A percentile compares a stretch with the other conserved stretches of the same genome.
These are phyloP conservation scores for Eumerus sabulonum DNA, from an alignment of 2,888 invertebrate genomes.

Conservation along the genomic window DNA sequence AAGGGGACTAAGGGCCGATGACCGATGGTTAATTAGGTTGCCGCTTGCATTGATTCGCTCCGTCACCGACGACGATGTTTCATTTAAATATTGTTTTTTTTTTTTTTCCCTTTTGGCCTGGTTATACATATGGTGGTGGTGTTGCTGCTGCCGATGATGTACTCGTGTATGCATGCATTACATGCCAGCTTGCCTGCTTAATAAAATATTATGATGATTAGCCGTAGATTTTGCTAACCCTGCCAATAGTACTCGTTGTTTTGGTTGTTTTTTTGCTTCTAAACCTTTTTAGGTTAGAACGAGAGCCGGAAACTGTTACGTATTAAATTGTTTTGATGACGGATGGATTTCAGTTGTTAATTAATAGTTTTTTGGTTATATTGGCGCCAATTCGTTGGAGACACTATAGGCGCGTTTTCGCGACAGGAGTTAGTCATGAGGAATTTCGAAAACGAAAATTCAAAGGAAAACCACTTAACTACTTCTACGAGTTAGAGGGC, in stretches of 20 bases:
- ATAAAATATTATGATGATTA: slow-evolving; percentile 27
- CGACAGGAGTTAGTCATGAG: too few relatives aligned
- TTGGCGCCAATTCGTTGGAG: too few relatives aligned
- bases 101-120: slow-evolving; percentile 56
- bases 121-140: slow-evolving; percentile 21
- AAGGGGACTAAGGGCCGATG: slow-evolving; percentile 63
- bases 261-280: slow-evolving; percentile 44
- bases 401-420: too few relatives aligned
- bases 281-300: not conserved
- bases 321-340: slow-evolving; percentile 49
- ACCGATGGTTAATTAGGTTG: slow-evolving; percentile 69
- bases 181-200: slow-evolving; percentile 2
- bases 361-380: too few relatives aligned
- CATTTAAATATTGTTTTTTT: slow-evolving; percentile 24
- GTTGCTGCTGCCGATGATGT: slow-evolving; percentile 28
- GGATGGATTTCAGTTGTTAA: not conserved
- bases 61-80: slow-evolving; percentile 46
- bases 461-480: too few relatives aligned
- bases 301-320: slow-evolving; percentile 30
- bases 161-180: slow-evolving; percentile 1
- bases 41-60: slow-evolving; percentile 67
- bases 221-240: slow-evolving; percentile 32
- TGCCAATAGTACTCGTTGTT: slow-evolving; percentile 18
- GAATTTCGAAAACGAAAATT: too few relatives aligned
- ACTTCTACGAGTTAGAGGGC: too few relatives aligned